Base-by-base conservation (phyloP, 1,140 invertebrate genomes). In the Euura lappo region DNA sequence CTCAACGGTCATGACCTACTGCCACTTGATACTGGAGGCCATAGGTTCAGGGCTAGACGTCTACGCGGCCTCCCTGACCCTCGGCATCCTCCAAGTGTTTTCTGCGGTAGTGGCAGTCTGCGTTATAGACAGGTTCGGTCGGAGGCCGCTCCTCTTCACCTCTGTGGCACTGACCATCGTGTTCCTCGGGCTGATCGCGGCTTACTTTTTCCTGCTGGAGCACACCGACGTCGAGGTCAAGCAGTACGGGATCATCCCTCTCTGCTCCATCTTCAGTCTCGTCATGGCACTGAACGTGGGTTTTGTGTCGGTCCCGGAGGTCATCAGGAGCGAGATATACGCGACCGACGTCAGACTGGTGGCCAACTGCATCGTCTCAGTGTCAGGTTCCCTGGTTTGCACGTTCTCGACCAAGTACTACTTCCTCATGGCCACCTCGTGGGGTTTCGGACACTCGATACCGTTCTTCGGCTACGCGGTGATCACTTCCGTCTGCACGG, bases 371-470 rank as follows among this genome's bases (percentile, higher is more conserved):
- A 81, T 94, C 43, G 90, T 91, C 0, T 90, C 92, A 46, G 89
- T 92, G 68, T 90, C 91, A 77, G 92, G 92, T 72, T 93, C 93
- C 83, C 77, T 91, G 3, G 88, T 91, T 67, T 92, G 91, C 69
- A 93, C 93, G 68, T 82, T 93, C 3, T 89, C 93, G 46, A 92
- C 91, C 13, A 93, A 94, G 79, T 89, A 93, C 74, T 94, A 94
- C 84, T 88, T 91, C 79, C 85, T 90, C 5, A 85, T 94, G 71
- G 87, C 86, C 66, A 87, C 90, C 75, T 81, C 80, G 2, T 90
- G 93, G 70, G 90, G 90, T 45, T 90, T 91, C 42, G 91, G 94
- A 79, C 77, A 82, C 45, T 77, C 79, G 43, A 90, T 90, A 69
- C 90, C 91, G 46, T 95, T 94, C 83, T 92, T 92, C 86, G 86